phyloP scores from a whole-genome alignment of 30 jellyfish, hydroid and myxozoan species.

The Hydractinia echinata region DNA sequence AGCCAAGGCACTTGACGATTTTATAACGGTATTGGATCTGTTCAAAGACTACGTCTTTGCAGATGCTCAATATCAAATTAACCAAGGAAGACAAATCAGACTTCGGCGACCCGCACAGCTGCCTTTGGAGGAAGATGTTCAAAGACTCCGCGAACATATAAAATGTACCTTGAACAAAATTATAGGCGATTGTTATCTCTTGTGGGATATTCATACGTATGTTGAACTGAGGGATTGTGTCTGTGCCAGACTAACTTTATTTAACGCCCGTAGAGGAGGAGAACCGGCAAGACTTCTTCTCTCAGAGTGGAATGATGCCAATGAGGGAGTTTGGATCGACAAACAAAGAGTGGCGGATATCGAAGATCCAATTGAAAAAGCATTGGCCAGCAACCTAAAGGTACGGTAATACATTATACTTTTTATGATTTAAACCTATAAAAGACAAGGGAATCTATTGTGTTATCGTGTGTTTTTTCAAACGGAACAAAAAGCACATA shows the following conservation, averaged over 20 bases:
- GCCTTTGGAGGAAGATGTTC: constrained; percentile 7
- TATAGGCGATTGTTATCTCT: too few relatives aligned
- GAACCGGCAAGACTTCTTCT: constrained; percentile 9
- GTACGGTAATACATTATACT: too few relatives aligned
- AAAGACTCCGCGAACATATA: background rate
- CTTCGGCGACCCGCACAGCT: constrained; percentile 5
- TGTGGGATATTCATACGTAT: background rate
- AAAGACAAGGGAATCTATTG: too few relatives aligned
- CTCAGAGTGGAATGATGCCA: constrained; percentile 3
- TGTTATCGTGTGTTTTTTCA: too few relatives aligned
- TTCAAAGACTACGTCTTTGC: background rate
- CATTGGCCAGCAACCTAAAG: too few relatives aligned
- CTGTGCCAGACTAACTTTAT: constrained; percentile 12
- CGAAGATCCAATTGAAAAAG: too few relatives aligned
- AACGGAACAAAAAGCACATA: too few relatives aligned
- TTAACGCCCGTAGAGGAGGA: constrained; percentile 18
- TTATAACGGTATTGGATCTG: background rate
- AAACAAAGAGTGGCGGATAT: constrained; percentile 5
- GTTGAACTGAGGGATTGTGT: constrained; percentile 12
- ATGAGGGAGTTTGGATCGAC: background rate
- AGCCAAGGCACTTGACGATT: constrained; percentile 1
- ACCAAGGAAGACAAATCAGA: background rate
- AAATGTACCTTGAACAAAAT: background rate
- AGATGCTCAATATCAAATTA: constrained; percentile 8
- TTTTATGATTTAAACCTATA: too few relatives aligned